Percentiles rank a stretch among this genome's conserved stretches.
These are phyloP conservation scores for Gracilinanus agilis DNA, from an alignment of 2,113 vertebrate genomes.

Conservation along the genomic window DNA sequence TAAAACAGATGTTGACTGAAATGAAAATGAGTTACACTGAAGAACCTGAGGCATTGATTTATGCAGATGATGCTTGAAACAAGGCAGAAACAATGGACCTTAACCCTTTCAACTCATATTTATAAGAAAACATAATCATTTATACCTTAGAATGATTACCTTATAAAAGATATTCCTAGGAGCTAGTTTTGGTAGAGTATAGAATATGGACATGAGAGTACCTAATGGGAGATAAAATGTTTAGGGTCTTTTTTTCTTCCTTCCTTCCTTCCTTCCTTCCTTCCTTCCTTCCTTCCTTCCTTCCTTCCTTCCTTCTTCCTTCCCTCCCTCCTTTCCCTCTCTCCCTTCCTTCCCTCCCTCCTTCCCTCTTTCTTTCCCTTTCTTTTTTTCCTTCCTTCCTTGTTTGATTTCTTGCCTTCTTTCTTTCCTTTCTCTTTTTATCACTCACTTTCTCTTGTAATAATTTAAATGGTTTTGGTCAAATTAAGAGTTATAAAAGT, in stretches of 20 bases:
- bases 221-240: not conserved
- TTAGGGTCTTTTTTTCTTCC: not conserved
- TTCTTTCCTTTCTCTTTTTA: too few species aligned
- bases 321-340: too few species aligned
- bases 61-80: not conserved
- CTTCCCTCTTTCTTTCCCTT: too few species aligned
- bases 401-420: too few species aligned
- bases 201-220: not conserved
- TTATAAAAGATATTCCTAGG: not conserved
- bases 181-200: not conserved
- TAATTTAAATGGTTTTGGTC: too few species aligned
- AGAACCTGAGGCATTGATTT: not conserved
- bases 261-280: conserved; percentile 19
- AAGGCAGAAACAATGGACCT: not conserved
- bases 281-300: not conserved
- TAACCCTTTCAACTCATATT: not conserved
- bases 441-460: too few species aligned
- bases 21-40: not conserved
- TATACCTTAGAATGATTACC: not conserved
- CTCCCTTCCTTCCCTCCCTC: not conserved
- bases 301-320: not conserved
- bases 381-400: too few species aligned
- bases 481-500: too few species aligned
- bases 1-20: not conserved
- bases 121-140: not conserved